Conservation (phyloP, 2,113 vertebrate genomes). For the Echinops telfairi region DNA sequence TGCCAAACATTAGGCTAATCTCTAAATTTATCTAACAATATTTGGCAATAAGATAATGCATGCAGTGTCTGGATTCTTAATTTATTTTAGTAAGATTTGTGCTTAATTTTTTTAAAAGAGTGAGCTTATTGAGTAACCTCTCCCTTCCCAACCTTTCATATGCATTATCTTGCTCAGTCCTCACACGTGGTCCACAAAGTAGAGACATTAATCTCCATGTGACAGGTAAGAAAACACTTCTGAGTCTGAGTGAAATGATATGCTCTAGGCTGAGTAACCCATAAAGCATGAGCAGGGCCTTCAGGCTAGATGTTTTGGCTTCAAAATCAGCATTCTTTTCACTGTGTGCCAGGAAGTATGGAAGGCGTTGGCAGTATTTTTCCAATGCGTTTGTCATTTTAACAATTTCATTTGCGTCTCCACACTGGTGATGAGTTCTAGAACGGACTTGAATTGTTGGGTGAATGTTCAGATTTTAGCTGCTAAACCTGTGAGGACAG, state of each 20-base stretch:
- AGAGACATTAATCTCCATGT: slow-evolving; percentile 1
- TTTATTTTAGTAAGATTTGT: not conserved
- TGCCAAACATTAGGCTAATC: slow-evolving; percentile 21
- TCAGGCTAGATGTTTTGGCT: not conserved
- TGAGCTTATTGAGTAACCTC: slow-evolving; percentile 7
- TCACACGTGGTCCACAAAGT: not conserved
- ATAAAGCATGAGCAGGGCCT: not conserved
- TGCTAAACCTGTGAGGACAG: not conserved
- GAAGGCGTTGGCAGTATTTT: not conserved
- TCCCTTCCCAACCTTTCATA: not conserved
- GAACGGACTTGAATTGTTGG: not conserved
- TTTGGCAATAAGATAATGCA: not conserved
- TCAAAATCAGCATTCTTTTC: slow-evolving; percentile 12
- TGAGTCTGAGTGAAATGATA: not conserved
- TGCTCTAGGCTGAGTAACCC: not conserved
- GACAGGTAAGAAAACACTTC: slow-evolving; percentile 28
- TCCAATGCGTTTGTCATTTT: not conserved
- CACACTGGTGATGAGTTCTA: not conserved
- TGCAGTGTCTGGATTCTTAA: not conserved
- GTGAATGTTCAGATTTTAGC: not conserved
- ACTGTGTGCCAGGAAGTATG: not conserved
- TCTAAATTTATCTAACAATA: slow-evolving; percentile 14
- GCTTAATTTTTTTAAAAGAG: not conserved
- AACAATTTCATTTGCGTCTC: not conserved
- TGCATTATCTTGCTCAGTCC: not conserved